Percentiles rank a stretch among this genome's conserved stretches.
phyloP scores from a whole-genome alignment of 2,888 invertebrate genomes.

The Aleiodes testaceus region DNA sequence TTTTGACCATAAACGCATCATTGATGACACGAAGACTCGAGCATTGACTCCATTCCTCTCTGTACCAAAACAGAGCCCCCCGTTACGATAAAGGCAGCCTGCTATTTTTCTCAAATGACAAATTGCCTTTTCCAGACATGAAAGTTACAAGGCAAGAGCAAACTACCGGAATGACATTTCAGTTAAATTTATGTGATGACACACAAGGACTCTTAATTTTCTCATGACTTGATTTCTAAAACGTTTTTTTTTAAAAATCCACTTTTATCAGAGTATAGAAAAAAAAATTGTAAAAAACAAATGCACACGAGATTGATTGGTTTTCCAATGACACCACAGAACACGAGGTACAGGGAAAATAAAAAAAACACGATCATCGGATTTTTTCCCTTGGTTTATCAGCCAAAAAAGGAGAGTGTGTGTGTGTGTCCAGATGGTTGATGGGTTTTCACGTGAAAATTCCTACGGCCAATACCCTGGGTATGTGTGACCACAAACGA shows the following conservation, averaged over 20 bases:
- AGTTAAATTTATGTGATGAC: slow-evolving; percentile 3
- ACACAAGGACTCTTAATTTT: slow-evolving; percentile 9
- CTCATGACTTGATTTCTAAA: too few relatives aligned
- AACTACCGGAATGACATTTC: not conserved
- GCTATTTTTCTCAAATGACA: slow-evolving; percentile 30
- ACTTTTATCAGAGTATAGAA: not conserved
- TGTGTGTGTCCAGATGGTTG: slow-evolving; percentile 5
- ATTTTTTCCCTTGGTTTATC: slow-evolving; percentile 9
- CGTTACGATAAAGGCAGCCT: not conserved
- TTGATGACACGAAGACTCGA: slow-evolving; percentile 53
- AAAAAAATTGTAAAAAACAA: not conserved
- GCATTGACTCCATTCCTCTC: slow-evolving; percentile 8
- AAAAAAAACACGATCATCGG: slow-evolving; percentile 36
- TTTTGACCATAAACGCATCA: slow-evolving; percentile 62
- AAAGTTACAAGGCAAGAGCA: slow-evolving; percentile 5
- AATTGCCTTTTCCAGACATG: slow-evolving; percentile 11
- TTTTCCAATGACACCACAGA: slow-evolving; percentile 36
- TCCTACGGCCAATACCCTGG: slow-evolving; percentile 23
- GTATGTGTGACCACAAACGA: slow-evolving; percentile 26
- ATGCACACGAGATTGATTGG: slow-evolving; percentile 6
- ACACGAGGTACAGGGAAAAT: not conserved
- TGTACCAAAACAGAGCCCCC: slow-evolving; percentile 11
- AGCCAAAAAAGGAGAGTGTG: not conserved
- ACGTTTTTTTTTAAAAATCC: not conserved
- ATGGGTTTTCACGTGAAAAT: slow-evolving; percentile 16